Percentiles rank a stretch among this genome's conserved stretches.
Conservation (phyloP, 2,888 invertebrate genomes). For the Drosophila melanocephala region DNA sequence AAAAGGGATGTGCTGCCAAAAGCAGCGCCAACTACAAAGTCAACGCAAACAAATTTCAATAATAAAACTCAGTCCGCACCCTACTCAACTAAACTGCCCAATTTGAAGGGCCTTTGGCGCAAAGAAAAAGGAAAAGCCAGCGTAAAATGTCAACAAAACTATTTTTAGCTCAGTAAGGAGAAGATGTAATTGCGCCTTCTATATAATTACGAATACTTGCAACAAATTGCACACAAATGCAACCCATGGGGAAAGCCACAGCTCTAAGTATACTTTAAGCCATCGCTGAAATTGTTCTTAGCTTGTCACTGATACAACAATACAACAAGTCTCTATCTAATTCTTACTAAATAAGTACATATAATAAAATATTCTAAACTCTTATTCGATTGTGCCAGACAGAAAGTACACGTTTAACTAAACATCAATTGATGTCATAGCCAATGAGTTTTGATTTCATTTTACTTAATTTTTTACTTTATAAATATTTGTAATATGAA, state of each 20-base stretch:
- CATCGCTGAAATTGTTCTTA: neutral
- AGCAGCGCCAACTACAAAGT: slow-evolving; percentile 48
- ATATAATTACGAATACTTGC: slow-evolving; percentile 44
- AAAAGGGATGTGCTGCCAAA: slow-evolving; percentile 56
- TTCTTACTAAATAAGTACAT: neutral
- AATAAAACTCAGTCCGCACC: slow-evolving; percentile 56
- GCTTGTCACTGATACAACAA: neutral
- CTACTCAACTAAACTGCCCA: slow-evolving; percentile 13
- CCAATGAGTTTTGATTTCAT: neutral
- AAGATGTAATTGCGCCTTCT: slow-evolving; percentile 51
- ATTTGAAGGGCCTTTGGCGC: slow-evolving; percentile 42
- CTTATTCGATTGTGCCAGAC: neutral
- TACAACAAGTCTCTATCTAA: too few relatives aligned
- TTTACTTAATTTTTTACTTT: neutral
- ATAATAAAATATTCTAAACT: neutral
- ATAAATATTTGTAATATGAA: neutral
- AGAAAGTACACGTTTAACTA: neutral
- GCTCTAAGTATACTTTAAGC: neutral
- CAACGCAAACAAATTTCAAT: slow-evolving; percentile 74
- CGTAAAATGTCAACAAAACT: slow-evolving; percentile 47
- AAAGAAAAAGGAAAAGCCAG: slow-evolving; percentile 17
- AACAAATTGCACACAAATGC: slow-evolving; percentile 20
- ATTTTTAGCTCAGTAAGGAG: slow-evolving; percentile 14
- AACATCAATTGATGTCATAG: neutral
- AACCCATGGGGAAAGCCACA: neutral